phyloP scores from a whole-genome alignment of 2,113 vertebrate species.

The Atrichornis clamosus region DNA sequence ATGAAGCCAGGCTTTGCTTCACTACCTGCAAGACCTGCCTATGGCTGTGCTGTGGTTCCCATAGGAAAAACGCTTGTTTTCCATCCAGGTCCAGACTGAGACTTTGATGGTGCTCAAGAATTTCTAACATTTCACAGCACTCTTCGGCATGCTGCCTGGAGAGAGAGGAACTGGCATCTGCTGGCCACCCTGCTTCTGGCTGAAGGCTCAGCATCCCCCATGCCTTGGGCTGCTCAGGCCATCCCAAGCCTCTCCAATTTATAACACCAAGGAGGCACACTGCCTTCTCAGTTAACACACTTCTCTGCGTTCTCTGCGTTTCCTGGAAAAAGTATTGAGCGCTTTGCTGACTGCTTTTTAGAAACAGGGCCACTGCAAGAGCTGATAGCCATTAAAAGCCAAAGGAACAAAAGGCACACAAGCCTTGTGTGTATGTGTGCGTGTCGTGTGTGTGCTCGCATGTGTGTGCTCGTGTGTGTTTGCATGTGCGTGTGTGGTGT shows the following conservation, averaged over 20 bases:
- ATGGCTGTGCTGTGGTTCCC: not conserved
- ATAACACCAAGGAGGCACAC: fast-evolving
- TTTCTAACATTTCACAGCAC: not conserved
- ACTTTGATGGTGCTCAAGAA: not conserved
- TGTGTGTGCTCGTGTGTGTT: too few relatives aligned
- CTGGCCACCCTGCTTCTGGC: not conserved
- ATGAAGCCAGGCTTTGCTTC: not conserved
- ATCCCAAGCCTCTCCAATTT: not conserved
- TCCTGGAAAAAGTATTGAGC: not conserved
- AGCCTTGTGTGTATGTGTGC: not conserved
- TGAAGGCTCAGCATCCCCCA: not conserved
- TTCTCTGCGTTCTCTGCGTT: fast-evolving
- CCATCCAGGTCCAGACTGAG: not conserved
- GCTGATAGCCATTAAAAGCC: not conserved
- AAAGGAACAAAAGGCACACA: not conserved
- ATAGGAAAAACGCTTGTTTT: not conserved
- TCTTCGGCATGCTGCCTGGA: fast-evolving
- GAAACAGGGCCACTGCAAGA: not conserved
- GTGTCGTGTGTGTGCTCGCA: too few relatives aligned
- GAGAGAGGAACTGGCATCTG: not conserved
- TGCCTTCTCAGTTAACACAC: not conserved
- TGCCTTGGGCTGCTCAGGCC: not conserved
- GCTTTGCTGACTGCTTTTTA: not conserved
- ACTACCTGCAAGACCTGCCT: not conserved
- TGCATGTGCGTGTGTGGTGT: too few relatives aligned